phyloP scores from a whole-genome alignment of 2,113 vertebrate genomes.

The Labeo rohita region DNA sequence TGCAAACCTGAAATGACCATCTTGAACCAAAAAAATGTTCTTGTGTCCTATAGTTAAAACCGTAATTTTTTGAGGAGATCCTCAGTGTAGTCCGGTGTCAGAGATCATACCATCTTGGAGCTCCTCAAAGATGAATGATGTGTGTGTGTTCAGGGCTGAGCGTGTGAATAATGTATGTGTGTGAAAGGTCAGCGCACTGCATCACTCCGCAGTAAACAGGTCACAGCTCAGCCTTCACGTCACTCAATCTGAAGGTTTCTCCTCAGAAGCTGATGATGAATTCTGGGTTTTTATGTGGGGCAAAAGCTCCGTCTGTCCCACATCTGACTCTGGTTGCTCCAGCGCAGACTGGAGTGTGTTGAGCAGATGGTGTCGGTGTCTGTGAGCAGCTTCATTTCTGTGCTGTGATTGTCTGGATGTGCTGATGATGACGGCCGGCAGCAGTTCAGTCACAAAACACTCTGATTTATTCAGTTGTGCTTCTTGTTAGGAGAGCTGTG shows the following conservation, averaged over 20 bases:
- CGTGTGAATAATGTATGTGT: background rate
- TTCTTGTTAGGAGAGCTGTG: background rate
- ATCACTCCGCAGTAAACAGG: background rate
- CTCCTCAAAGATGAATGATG: background rate
- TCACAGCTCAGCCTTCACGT: background rate
- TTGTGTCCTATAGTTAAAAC: background rate
- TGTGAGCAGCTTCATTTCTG: slow-evolving; percentile 14
- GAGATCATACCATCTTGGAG: background rate
- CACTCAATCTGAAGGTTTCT: slow-evolving; percentile 4
- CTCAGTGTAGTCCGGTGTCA: background rate
- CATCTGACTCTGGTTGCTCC: background rate
- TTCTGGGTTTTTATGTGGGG: background rate
- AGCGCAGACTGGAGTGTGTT: background rate
- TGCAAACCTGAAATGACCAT: background rate
- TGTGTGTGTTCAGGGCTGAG: background rate
- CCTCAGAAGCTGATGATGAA: background rate
- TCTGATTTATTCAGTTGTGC: background rate
- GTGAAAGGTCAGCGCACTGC: background rate
- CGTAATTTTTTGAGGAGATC: background rate
- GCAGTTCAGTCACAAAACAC: background rate
- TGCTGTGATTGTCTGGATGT: background rate
- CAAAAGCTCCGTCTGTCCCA: background rate
- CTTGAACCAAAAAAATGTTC: no score
- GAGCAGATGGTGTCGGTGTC: slow-evolving; percentile 4
- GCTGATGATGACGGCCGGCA: background rate